Base-by-base conservation (phyloP, 2,888 invertebrate genomes). In the Ichneumoninae sp. region DNA sequence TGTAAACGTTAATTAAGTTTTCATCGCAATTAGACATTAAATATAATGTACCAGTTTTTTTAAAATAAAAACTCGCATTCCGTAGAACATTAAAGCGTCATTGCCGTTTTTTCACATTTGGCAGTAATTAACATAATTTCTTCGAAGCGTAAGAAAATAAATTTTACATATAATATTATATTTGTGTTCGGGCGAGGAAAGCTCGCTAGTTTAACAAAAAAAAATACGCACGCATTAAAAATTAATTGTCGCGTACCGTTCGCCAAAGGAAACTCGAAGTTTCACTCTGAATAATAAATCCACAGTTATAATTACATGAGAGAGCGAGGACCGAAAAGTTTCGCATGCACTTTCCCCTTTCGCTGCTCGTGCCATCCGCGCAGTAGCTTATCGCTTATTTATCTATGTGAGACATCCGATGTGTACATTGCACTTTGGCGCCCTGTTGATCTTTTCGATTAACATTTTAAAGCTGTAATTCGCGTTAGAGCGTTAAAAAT, bases 281-380 rank as follows among this genome's bases (percentile, higher is more conserved):
- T 57, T 57, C 22, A 22, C 57, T 8, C 26, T 10, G 22, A 57
- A 10, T 57, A 57, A 57, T 22, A 57, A 57, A 57, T 26, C 10
- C 10, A 22, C 26, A 26, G 57, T 57, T 57, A 57, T 22, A 22
- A 57, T 57, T 57, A 57, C 26, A 10, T 30, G n/a, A 6, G 73
- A 60, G 26, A 71, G 54, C n/a, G 60, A 44, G n/a, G 26, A 47
- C 13, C 47, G 63, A 60, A 74, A 63, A 74, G 47, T 47, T 63
- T 63, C 57, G 63, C 74, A 47, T 74, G 74, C 74, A 74, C 74
- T 74, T 74, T 74, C 47, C 47, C 33, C 74, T 47, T 63, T 60
- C 44, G 30, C 26, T 44, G 44, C 47, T 63, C 22, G 30, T 63
- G 26, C 74, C 63, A 10, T 44, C 10, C 40, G 60, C 47, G 60